phyloP scores from a whole-genome alignment of 2,113 vertebrate species.

The Anarrhichthys ocellatus region DNA sequence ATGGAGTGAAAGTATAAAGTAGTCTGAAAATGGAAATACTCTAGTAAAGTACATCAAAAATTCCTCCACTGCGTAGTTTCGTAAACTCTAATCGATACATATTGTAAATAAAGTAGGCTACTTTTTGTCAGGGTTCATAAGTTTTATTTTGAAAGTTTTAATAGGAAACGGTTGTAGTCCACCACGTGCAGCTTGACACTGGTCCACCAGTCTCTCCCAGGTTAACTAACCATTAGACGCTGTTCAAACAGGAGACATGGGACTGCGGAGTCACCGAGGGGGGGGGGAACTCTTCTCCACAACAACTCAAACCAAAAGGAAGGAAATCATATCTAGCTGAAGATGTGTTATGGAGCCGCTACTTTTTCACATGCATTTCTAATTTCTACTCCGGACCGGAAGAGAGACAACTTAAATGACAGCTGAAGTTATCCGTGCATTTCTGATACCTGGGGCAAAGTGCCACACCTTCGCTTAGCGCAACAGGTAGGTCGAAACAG shows the following conservation, averaged over 20 bases:
- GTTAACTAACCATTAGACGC: constrained; percentile 67
- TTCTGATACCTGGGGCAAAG: constrained; percentile 78
- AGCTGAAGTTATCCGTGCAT: constrained; percentile 64
- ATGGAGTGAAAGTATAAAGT: neutral
- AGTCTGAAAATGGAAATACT: neutral
- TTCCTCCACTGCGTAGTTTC: neutral
- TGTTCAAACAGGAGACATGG: constrained; percentile 84
- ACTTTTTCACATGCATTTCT: neutral
- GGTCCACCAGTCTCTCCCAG: constrained; percentile 24
- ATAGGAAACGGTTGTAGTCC: constrained; percentile 34
- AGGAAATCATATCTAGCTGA: neutral
- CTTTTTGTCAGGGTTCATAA: neutral
- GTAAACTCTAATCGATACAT: neutral
- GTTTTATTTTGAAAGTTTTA: constrained; percentile 55
- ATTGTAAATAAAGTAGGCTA: neutral
- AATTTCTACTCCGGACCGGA: constrained; percentile 30
- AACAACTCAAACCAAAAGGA: constrained; percentile 26
- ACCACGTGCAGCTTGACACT: fast-evolving
- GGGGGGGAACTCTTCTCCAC: constrained; percentile 53
- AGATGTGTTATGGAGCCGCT: neutral
- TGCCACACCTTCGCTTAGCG: constrained; percentile 81
- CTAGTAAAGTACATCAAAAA: neutral
- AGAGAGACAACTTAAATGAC: constrained; percentile 75
- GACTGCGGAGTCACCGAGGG: constrained; percentile 76
- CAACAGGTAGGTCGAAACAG: constrained; percentile 77